phyloP scores from a whole-genome alignment of 1,140 invertebrate species.

The Lutraria rhynchaena region DNA sequence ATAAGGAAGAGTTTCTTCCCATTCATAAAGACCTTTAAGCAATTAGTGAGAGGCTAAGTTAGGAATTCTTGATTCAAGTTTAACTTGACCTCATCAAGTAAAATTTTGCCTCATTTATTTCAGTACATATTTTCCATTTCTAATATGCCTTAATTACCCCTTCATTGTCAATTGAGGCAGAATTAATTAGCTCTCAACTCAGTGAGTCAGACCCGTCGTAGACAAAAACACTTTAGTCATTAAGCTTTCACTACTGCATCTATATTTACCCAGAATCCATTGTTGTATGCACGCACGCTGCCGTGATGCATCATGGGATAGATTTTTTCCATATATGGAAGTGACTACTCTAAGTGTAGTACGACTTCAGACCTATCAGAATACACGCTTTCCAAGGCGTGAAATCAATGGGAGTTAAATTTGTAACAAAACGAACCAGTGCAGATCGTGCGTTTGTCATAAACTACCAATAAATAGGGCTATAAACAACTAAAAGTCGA shows the following conservation, averaged over 20 bases:
- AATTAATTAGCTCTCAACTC: conserved; percentile 34
- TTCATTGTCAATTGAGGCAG: not conserved
- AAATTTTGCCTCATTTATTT: too few relatives aligned
- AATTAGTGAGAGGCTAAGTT: too few relatives aligned
- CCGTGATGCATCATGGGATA: conserved; percentile 46
- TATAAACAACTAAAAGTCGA: conserved; percentile 27
- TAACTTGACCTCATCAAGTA: too few relatives aligned
- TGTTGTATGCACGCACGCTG: conserved; percentile 42
- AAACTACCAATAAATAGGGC: conserved; percentile 15
- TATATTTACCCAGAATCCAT: conserved; percentile 56
- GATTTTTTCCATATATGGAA: conserved; percentile 54
- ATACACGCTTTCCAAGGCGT: conserved; percentile 21
- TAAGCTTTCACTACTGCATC: conserved; percentile 20
- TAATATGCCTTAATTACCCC: too few relatives aligned
- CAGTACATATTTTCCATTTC: too few relatives aligned
- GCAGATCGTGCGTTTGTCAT: conserved; percentile 16
- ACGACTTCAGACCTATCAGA: conserved; percentile 22
- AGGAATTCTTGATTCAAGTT: too few relatives aligned
- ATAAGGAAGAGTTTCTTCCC: too few relatives aligned
- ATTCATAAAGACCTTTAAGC: too few relatives aligned
- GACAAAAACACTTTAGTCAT: conserved; percentile 51
- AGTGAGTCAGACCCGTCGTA: conserved; percentile 43
- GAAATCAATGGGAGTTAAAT: conserved; percentile 57
- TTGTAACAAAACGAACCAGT: conserved; percentile 40
- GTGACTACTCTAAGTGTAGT: conserved; percentile 45